Evolutionary conservation across 2,888 invertebrate species (phyloP).

Genomic region (Nemotelus nigrinus): DNA sequence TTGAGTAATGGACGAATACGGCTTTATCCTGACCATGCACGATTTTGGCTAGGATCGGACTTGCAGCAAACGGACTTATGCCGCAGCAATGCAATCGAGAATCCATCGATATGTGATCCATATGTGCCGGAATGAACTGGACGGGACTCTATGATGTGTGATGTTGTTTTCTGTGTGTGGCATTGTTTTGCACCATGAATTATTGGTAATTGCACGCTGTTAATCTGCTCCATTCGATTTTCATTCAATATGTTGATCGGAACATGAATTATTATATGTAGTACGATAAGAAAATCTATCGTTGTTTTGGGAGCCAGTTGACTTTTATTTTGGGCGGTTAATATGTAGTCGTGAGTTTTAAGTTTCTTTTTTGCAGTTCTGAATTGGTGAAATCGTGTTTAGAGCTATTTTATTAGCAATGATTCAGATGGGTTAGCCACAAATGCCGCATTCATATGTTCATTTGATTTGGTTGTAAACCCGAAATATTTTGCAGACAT

Average conservation of each 20-base stretch:
- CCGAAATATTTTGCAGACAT: too few relatives aligned
- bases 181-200: conserved; percentile 23
- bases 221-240: conserved; percentile 42
- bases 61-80: neutral
- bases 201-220: conserved; percentile 38
- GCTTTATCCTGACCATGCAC: conserved; percentile 27
- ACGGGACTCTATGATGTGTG: conserved; percentile 21
- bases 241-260: conserved; percentile 35
- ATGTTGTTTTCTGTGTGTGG: conserved; percentile 34
- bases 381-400: too few relatives aligned
- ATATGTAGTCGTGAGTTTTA: neutral
- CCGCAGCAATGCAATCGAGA: neutral
- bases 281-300: conserved; percentile 32
- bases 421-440: too few relatives aligned
- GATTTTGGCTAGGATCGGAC: conserved; percentile 23
- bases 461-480: too few relatives aligned
- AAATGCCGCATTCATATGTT: too few relatives aligned
- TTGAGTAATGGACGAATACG: conserved; percentile 44
- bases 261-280: conserved; percentile 23
- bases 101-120: too few relatives aligned
- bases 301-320: conserved; percentile 30
- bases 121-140: neutral
- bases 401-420: too few relatives aligned
- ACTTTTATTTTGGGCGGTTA: conserved; percentile 7
- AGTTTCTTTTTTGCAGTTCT: too few relatives aligned